Evolutionary conservation across 2,888 invertebrate genomes (phyloP).

Genomic region (Hemicrepidius hirtus): DNA sequence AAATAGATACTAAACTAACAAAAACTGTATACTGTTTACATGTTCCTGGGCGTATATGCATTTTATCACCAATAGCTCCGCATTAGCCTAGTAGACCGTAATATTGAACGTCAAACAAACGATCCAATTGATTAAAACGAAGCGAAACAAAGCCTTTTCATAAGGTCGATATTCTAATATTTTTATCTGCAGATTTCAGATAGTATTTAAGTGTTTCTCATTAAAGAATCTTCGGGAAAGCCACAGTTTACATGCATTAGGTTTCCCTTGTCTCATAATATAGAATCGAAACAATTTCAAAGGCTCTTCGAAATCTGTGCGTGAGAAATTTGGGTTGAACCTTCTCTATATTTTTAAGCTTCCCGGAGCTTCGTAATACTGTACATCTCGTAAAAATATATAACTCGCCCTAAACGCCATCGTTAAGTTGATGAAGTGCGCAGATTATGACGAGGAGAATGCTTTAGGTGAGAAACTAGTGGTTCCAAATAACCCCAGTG

Average conservation of each 20-base stretch:
- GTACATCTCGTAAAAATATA: conserved; percentile 14
- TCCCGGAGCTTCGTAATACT: conserved; percentile 3
- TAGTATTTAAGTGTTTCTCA: conserved; percentile 1
- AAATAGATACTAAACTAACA: background rate
- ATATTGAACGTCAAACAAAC: conserved; percentile 17
- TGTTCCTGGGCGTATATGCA: background rate
- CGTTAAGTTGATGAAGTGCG: conserved; percentile 14
- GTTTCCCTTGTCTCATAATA: background rate
- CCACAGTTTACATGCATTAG: conserved; percentile 10
- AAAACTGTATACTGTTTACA: conserved; percentile 8
- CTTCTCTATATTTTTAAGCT: conserved; percentile 6
- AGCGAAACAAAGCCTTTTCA: conserved; percentile 10
- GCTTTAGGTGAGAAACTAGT: conserved; percentile 10
- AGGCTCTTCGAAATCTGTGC: background rate
- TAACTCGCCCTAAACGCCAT: conserved; percentile 1
- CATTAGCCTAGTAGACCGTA: conserved; percentile 25
- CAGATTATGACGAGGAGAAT: conserved; percentile 9
- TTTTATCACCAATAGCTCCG: conserved; percentile 11
- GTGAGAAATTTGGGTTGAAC: background rate
- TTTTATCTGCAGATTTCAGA: conserved; percentile 11
- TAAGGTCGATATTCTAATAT: conserved; percentile 26
- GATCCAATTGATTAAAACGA: conserved; percentile 32
- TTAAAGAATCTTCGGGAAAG: conserved; percentile 13
- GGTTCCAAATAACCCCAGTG: background rate
- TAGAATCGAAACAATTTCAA: conserved; percentile 8